Evolutionary conservation across 2,113 vertebrate species (phyloP), one percentile per base, ranked within the genome.

Genomic region (Octodon degus): DNA sequence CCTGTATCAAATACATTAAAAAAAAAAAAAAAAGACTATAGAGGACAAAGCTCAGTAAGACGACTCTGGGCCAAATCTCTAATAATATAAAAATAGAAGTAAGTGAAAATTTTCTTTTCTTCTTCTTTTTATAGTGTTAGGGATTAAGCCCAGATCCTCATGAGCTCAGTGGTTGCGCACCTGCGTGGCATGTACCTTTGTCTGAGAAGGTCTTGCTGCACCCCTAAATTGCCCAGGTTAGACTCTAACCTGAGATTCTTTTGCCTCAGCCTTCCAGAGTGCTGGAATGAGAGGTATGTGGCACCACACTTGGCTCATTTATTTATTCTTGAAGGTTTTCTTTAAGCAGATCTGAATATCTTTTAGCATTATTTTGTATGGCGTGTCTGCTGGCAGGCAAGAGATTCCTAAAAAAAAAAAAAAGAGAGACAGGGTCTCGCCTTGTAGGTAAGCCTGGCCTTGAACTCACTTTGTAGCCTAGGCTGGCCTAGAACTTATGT

Each of bases 281-380:
- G 55, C 55, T 58, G 16, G 55, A 17, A 58, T 58, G 55, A 58
- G 55, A 58, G 16, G 55, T 58, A 17, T 58, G 55, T 58, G 55
- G 16, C 55, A 58, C 55, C 4, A 16, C 55, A 58, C 16, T 58
- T 58, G 55, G 55, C 22, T 80, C 30, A 80, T 55, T 80, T 80
- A 53, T 55, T 80, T 32, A 34, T 80, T 80, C 16, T 34, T 34
- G 50, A 55, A 80, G 19, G 50, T 30, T 80, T 58, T 77, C 60
- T 87, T 84, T 86, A 63, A 72, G 10, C 70, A 67, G 37, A 95
- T 77, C 60, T 87, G 13, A 60, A 60, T 92, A 89, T 83, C 79
- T 95, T 34, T 80, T 70, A 70, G 32, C 67, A 67, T 62, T n/a
- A 14, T 55, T 70, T n/a, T 70, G 67, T 63, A 94, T 70, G 37